phyloP scores from a whole-genome alignment of 2,888 invertebrate genomes.

The Caradrina kadenii region DNA sequence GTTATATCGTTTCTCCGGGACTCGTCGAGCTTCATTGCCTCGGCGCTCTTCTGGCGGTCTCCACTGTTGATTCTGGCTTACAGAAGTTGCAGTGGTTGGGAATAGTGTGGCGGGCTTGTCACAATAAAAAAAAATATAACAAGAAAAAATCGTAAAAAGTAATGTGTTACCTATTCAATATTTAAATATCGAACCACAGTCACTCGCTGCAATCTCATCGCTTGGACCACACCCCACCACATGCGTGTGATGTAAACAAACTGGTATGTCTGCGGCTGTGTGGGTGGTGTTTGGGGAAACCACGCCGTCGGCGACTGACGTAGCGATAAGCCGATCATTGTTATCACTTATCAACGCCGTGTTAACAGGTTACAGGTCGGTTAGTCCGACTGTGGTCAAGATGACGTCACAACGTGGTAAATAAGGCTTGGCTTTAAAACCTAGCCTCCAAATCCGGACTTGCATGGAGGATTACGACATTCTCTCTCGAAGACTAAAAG shows the following conservation, averaged over 20 bases:
- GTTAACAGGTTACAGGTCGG: slow-evolving; percentile 18
- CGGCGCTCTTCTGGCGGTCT: too few relatives aligned
- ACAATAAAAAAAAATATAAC: too few relatives aligned
- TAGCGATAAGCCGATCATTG: slow-evolving; percentile 34
- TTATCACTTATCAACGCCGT: slow-evolving; percentile 28
- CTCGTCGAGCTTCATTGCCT: too few relatives aligned
- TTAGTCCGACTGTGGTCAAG: not conserved
- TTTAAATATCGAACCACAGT: not conserved
- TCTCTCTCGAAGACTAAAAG: too few relatives aligned
- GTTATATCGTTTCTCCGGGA: too few relatives aligned
- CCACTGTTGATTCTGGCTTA: too few relatives aligned
- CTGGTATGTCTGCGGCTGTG: slow-evolving; percentile 41
- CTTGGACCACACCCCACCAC: slow-evolving; percentile 47
- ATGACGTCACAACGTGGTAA: slow-evolving; percentile 25
- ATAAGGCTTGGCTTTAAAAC: not conserved
- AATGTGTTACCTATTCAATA: not conserved
- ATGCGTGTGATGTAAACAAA: slow-evolving; percentile 64
- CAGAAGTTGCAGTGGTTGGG: too few relatives aligned
- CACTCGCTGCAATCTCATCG: slow-evolving; percentile 11
- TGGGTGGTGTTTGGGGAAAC: slow-evolving; percentile 70
- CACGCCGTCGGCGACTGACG: slow-evolving; percentile 47
- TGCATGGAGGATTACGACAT: not conserved
- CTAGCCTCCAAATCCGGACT: not conserved
- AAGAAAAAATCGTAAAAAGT: too few relatives aligned
- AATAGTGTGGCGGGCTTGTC: too few relatives aligned